Conservation (phyloP, 2,113 vertebrate genomes). For the Podilymbus podiceps region DNA sequence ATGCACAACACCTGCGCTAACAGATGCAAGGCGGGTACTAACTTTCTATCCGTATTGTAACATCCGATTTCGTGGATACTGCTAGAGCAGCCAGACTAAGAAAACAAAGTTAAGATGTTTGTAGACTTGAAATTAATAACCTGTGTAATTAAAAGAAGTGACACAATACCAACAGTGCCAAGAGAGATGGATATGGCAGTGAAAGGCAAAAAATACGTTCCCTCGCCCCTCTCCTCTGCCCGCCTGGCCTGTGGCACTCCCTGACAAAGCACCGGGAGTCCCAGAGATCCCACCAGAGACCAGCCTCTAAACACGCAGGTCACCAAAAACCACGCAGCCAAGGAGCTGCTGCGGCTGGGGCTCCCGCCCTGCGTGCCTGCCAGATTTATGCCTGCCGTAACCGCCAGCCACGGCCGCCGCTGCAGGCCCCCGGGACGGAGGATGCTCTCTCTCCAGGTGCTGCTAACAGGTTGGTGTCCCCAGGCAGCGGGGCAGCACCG, state of each 20-base stretch:
- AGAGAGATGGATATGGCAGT: not conserved
- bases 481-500: not conserved
- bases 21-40: rapidly evolving
- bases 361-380: not conserved
- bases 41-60: not conserved
- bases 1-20: not conserved
- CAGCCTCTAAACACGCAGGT: not conserved
- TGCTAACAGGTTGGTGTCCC: not conserved
- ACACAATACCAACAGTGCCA: not conserved
- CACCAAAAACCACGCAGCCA: not conserved
- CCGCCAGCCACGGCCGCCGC: not conserved
- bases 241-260: not conserved
- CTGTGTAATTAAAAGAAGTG: not conserved
- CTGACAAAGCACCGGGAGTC: not conserved
- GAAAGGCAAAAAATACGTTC: not conserved
- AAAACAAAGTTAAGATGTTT: not conserved
- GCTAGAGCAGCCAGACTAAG: not conserved
- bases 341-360: not conserved
- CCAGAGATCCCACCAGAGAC: not conserved
- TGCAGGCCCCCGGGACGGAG: not conserved
- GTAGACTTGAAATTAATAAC: not conserved
- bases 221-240: not conserved
- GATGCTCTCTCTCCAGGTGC: not conserved
- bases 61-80: not conserved
- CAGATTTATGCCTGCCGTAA: not conserved